Conservation (phyloP, 2,113 vertebrate species). For the Clarias magur region DNA sequence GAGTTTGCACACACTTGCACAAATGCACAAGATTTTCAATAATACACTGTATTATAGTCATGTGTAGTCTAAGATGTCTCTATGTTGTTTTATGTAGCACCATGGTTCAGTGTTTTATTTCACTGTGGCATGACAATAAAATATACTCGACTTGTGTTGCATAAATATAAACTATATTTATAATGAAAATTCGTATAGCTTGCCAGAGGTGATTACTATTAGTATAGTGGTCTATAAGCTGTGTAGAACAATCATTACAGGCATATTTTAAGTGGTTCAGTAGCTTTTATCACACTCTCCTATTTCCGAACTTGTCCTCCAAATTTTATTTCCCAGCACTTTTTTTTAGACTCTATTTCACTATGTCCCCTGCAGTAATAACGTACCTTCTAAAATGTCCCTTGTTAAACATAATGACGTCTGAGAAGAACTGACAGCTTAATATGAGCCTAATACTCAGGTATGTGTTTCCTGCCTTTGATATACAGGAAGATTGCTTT, state of each 20-base stretch:
- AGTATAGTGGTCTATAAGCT: background rate
- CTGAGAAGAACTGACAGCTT: slow-evolving; percentile 48
- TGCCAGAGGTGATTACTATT: background rate
- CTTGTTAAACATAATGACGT: slow-evolving; percentile 50
- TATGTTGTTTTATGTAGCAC: no score
- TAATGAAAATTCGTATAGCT: background rate
- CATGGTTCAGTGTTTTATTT: no score
- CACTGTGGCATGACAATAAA: no score
- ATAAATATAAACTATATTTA: background rate
- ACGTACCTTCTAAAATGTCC: slow-evolving; percentile 25
- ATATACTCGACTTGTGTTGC: no score
- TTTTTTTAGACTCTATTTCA: slow-evolving; percentile 29
- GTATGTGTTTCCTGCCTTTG: slow-evolving; percentile 50
- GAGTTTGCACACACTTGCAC: no score
- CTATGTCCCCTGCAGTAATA: slow-evolving; percentile 44
- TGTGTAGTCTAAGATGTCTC: no score
- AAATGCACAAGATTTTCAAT: no score
- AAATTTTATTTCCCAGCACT: slow-evolving; percentile 35
- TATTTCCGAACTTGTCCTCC: slow-evolving; percentile 21
- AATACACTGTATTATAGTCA: no score
- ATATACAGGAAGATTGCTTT: slow-evolving; percentile 54
- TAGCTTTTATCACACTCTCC: background rate
- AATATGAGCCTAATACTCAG: slow-evolving; percentile 48
- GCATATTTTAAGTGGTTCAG: background rate
- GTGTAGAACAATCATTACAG: background rate